Evolutionary conservation across 2,888 invertebrate genomes (phyloP).

Genomic region (Polietes domitor): DNA sequence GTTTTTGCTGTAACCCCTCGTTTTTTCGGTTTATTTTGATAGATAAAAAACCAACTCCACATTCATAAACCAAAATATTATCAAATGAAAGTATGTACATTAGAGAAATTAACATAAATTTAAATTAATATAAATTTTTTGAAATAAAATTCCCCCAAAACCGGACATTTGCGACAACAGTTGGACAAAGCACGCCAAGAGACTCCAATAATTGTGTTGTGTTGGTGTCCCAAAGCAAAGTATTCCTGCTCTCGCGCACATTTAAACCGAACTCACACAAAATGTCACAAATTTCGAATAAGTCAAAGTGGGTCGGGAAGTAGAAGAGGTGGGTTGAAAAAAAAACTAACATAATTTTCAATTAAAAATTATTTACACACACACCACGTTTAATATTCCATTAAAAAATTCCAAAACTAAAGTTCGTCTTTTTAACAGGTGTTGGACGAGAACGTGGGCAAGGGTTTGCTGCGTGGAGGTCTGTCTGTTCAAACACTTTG

Average conservation of each 20-base stretch:
- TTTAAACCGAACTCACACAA: constrained; percentile 37
- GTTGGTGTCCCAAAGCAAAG: constrained; percentile 22
- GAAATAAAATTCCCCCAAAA: constrained; percentile 4
- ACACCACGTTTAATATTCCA: constrained; percentile 54
- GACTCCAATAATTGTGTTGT: constrained; percentile 53
- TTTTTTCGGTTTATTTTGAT: background rate
- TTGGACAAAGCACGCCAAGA: constrained; percentile 48
- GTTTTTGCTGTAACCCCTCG: background rate
- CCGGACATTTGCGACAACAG: background rate
- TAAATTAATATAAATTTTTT: constrained; percentile 55
- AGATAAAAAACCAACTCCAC: constrained; percentile 56
- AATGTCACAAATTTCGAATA: constrained; percentile 62
- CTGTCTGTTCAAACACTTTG: background rate
- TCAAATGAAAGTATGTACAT: constrained; percentile 45
- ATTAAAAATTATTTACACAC: constrained; percentile 66
- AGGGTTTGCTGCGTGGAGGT: background rate
- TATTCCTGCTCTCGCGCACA: constrained; percentile 27
- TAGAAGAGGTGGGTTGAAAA: background rate
- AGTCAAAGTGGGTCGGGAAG: constrained; percentile 34
- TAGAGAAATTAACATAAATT: constrained; percentile 64
- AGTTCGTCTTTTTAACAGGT: constrained; percentile 15
- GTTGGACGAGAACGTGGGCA: constrained; percentile 5
- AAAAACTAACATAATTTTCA: constrained; percentile 65
- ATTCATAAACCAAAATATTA: background rate
- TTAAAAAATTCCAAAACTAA: background rate